Conservation (phyloP, 2,113 vertebrate species). For the Limnothrissa miodon region DNA sequence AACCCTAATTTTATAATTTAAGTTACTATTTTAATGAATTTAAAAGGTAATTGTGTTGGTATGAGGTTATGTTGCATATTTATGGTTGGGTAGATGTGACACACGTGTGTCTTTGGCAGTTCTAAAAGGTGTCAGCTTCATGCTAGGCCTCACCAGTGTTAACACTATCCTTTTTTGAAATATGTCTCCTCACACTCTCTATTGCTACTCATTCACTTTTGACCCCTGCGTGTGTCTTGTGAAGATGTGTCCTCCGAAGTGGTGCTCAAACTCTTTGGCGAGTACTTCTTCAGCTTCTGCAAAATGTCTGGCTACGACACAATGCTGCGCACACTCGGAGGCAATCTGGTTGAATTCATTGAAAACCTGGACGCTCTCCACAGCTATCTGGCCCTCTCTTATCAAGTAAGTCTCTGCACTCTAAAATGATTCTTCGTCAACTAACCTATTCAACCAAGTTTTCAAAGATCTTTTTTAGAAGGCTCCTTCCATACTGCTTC, state of each 20-base stretch:
- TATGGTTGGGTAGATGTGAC: neutral
- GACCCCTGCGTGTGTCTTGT: neutral
- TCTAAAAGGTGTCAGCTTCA: neutral
- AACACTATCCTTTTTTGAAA: neutral
- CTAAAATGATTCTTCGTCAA: neutral
- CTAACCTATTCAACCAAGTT: no score
- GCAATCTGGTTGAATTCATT: slow-evolving; percentile 76
- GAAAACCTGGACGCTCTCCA: slow-evolving; percentile 82
- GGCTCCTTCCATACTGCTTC: no score
- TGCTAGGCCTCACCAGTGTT: neutral
- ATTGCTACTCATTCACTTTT: neutral
- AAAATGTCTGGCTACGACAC: slow-evolving; percentile 79
- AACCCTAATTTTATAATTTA: no score
- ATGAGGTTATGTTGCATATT: no score
- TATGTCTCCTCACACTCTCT: neutral
- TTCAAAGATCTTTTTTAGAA: no score
- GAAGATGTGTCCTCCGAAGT: slow-evolving; percentile 72
- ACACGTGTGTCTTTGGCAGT: neutral
- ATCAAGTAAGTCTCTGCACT: slow-evolving; percentile 66
- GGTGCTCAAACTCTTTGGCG: slow-evolving; percentile 78
- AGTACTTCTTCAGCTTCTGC: slow-evolving; percentile 80
- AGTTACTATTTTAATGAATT: no score
- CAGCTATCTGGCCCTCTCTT: slow-evolving; percentile 78
- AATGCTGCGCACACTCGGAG: slow-evolving; percentile 78
- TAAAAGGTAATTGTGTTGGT: no score